Evolutionary conservation across 2,888 invertebrate genomes (phyloP).

Genomic region (Fabriciana adippe): DNA sequence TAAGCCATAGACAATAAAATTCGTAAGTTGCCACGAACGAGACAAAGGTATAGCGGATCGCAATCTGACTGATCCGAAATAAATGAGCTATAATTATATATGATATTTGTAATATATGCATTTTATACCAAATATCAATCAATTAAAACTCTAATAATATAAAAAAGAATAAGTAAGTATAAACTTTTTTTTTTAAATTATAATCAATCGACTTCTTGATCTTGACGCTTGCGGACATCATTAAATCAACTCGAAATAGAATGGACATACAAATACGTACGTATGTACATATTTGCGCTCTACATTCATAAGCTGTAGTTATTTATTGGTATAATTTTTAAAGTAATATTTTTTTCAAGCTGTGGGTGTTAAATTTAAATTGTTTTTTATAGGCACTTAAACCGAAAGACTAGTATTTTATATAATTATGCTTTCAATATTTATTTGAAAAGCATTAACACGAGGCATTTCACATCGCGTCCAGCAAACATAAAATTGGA

Average conservation of each 20-base stretch:
- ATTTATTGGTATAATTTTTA: slow-evolving; percentile 1
- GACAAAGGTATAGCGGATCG: slow-evolving; percentile 63
- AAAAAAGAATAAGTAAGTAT: too few relatives aligned
- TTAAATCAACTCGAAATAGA: too few relatives aligned
- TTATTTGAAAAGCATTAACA: slow-evolving; percentile 50
- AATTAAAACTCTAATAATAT: too few relatives aligned
- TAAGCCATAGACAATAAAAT: slow-evolving; percentile 82
- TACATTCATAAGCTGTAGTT: background rate
- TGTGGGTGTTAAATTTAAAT: slow-evolving; percentile 36
- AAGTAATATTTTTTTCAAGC: slow-evolving; percentile 6
- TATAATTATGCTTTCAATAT: slow-evolving; percentile 49
- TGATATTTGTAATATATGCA: background rate
- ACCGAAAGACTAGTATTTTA: slow-evolving; percentile 40
- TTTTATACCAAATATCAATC: background rate
- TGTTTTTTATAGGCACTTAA: slow-evolving; percentile 41
- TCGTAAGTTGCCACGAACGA: slow-evolving; percentile 75
- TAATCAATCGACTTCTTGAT: too few relatives aligned
- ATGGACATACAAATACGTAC: too few relatives aligned
- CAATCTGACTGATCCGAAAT: slow-evolving; percentile 39
- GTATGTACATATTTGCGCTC: background rate
- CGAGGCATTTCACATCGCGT: slow-evolving; percentile 66
- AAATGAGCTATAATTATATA: slow-evolving; percentile 33
- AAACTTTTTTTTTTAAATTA: too few relatives aligned
- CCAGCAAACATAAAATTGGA: slow-evolving; percentile 76
- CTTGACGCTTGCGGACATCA: too few relatives aligned